Percentiles rank a stretch among this genome's conserved stretches.
Conservation (phyloP, 2,797 vertebrate species). For the Coracias cyanogaster region DNA sequence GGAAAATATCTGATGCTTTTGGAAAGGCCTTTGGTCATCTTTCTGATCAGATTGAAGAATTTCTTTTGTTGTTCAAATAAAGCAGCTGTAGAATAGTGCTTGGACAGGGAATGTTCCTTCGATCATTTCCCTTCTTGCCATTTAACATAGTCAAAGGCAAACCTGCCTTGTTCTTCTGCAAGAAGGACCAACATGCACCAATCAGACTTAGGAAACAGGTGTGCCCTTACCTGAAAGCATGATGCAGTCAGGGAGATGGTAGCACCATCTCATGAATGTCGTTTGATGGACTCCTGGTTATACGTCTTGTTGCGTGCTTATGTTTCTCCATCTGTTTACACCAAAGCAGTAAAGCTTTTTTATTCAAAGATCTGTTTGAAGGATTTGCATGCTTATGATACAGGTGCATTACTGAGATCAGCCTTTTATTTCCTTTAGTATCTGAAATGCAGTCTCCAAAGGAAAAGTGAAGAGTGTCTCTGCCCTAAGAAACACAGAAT, state of each 20-base stretch:
- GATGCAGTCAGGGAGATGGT: background rate
- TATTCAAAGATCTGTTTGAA: background rate
- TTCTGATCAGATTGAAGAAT: background rate
- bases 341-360: background rate
- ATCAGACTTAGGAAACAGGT: background rate
- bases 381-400: background rate
- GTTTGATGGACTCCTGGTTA: background rate
- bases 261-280: background rate
- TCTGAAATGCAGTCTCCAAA: background rate
- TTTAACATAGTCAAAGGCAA: background rate
- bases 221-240: background rate
- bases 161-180: background rate
- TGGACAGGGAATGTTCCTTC: background rate
- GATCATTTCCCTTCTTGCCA: rapidly evolving
- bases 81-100: background rate
- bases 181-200: background rate
- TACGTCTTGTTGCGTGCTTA: rapidly evolving
- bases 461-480: background rate
- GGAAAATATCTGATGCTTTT: background rate
- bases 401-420: background rate
- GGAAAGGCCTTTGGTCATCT: background rate
- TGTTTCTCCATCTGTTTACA: background rate
- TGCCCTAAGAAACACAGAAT: background rate
- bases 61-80: background rate
- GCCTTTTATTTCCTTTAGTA: background rate